These are phyloP conservation scores for Centrocercus urophasianus DNA, from an alignment of 2,113 vertebrate species.

Conservation along the genomic window DNA sequence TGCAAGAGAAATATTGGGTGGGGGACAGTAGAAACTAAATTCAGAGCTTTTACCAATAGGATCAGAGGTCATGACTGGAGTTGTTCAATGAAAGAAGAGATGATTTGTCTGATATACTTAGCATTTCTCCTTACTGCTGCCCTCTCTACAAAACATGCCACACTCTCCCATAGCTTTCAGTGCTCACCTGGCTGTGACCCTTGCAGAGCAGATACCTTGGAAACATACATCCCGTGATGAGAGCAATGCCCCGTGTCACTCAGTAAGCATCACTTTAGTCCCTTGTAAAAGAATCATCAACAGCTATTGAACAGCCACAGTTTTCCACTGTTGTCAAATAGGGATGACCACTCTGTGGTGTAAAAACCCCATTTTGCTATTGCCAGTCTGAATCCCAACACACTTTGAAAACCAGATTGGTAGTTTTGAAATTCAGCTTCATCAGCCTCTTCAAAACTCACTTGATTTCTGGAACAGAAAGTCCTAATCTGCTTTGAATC, in stretches of 20 bases:
- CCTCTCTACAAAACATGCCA: neutral
- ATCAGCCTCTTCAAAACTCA: constrained; percentile 13
- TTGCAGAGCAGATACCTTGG: neutral
- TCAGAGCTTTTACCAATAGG: neutral
- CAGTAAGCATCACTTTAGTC: neutral
- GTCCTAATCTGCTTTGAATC: neutral
- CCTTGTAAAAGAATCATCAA: neutral
- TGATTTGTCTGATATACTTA: neutral
- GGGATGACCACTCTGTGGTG: neutral
- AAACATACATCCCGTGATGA: accelerated
- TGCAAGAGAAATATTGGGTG: neutral
- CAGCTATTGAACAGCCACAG: neutral
- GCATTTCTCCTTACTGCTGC: neutral
- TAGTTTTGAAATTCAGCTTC: constrained; percentile 21
- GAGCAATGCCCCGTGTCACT: accelerated
- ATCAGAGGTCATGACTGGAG: neutral
- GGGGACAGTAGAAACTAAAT: neutral
- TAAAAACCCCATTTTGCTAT: neutral
- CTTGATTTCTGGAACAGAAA: constrained; percentile 33
- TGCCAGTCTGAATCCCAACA: neutral
- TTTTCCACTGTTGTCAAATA: neutral
- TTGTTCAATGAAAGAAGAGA: neutral
- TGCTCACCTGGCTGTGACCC: neutral
- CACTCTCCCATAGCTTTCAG: neutral
- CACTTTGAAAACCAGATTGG: constrained; percentile 1